These are phyloP conservation scores for Phaonia tiefii DNA, from an alignment of 2,888 invertebrate species.

Conservation along the genomic window DNA sequence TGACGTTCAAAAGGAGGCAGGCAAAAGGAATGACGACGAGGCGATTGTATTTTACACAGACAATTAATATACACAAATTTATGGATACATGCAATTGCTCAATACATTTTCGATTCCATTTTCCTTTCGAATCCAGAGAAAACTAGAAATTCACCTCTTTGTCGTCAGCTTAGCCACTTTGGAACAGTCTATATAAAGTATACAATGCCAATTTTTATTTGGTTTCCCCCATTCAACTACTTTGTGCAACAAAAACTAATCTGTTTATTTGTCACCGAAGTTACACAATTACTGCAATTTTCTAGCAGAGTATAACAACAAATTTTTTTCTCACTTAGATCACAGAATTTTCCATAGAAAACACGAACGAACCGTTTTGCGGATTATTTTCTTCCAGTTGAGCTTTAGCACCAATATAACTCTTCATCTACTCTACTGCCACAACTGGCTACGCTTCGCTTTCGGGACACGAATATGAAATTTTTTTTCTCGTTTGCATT, in stretches of 20 bases:
- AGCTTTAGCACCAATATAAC: constrained; percentile 62
- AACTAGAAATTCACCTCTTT: not conserved
- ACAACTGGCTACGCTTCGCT: constrained; percentile 68
- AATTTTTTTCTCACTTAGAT: constrained; percentile 4
- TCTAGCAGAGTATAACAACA: not conserved
- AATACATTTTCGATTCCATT: constrained; percentile 40
- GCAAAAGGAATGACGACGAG: constrained; percentile 63
- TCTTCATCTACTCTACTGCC: constrained; percentile 52
- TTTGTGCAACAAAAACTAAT: not conserved
- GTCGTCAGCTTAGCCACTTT: constrained; percentile 18
- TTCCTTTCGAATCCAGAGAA: not conserved
- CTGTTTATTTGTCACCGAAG: constrained; percentile 32
- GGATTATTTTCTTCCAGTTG: constrained; percentile 48
- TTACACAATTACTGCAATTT: constrained; percentile 58
- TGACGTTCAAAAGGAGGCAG: constrained; percentile 63
- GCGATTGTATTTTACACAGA: constrained; percentile 50
- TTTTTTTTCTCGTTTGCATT: constrained; percentile 68
- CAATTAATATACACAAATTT: constrained; percentile 66
- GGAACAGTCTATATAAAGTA: no score
- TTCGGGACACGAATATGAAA: constrained; percentile 69
- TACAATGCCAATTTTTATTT: no score
- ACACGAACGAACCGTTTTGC: constrained; percentile 51
- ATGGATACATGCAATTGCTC: constrained; percentile 67
- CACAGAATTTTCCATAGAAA: constrained; percentile 41
- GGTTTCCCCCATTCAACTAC: not conserved